Evolutionary conservation across 2,888 invertebrate species (phyloP), one percentile per base, ranked within the genome.

Genomic region (Heliconius hortense): DNA sequence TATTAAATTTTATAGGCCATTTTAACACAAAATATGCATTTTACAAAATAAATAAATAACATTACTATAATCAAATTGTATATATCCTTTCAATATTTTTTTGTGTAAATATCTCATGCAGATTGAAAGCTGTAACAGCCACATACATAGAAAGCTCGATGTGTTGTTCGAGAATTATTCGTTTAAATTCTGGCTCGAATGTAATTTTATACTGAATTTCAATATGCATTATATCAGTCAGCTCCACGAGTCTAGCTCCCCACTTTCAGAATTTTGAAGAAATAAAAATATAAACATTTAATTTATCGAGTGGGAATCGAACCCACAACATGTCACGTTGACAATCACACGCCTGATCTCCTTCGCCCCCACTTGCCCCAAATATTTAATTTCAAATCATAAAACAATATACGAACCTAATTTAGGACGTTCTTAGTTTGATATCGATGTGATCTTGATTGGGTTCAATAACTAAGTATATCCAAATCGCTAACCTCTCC

Each of bases 401-500:
- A 78, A 77, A 75, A 77, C 71, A 72, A 77, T 77, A 70, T 43
- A 15, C 60, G 70, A 72, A 66, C 76, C 63, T 75, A 76, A 78
- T 76, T 78, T 73, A 62, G 48, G 15, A 59, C 18, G 66, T 74
- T 74, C 67, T 78, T 74, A 60, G 72, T 66, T 60, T 63, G 68
- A 76, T 74, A 70, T 74, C 79, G 80, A 69, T 73, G 72, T 79
- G 75, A 77, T 79, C 79, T 78, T 80, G 81, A 81, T 74, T 68
- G 64, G 69, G 82, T 72, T 70, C 82, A 81, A 81, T 82, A 82
- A 83, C 84, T 85, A 87, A 87, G 73, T 84, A 80, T 86, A 86
- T 86, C 87, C 88, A 90, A 90, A 89, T 88, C 82, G 86, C 87
- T 87, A 89, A 89, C 88, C 89, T 88, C 88, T 85, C 86, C 87